A percentile compares a stretch with the other conserved stretches of the same genome.
Evolutionary conservation across 2,797 vertebrate genomes (phyloP).

Genomic region (Pelobates cultripes): DNA sequence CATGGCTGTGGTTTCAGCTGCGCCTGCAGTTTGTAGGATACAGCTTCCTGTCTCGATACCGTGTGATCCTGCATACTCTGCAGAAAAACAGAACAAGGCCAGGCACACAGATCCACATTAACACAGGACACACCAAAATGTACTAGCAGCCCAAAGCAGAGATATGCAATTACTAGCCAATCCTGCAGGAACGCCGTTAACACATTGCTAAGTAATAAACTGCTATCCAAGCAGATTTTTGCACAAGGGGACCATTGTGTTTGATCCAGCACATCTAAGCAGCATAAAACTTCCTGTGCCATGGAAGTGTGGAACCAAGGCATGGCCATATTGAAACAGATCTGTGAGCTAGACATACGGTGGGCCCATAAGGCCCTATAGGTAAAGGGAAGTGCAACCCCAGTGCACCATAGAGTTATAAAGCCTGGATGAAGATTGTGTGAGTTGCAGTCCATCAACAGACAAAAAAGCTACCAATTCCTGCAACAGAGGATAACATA

Average conservation of each 20-base stretch:
- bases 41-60: slow-evolving; percentile 3
- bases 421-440: no score
- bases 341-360: no score
- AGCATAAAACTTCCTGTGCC: no score
- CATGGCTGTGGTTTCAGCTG: slow-evolving; percentile 5
- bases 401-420: no score
- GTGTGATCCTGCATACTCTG: not conserved
- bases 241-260: not conserved
- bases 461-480: no score
- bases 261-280: not conserved
- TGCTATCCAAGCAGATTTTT: not conserved
- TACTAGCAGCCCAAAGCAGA: no score
- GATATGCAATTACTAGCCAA: not conserved
- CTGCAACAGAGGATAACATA: no score
- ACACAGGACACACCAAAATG: not conserved
- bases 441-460: no score
- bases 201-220: not conserved
- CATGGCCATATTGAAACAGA: no score
- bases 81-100: not conserved
- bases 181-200: not conserved
- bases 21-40: not conserved
- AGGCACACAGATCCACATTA: not conserved
- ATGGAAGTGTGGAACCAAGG: no score
- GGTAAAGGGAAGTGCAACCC: no score
- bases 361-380: no score